These are phyloP conservation scores for Caenorhabditis angaria DNA, from an alignment of 2,888 invertebrate genomes.

Conservation along the genomic window DNA sequence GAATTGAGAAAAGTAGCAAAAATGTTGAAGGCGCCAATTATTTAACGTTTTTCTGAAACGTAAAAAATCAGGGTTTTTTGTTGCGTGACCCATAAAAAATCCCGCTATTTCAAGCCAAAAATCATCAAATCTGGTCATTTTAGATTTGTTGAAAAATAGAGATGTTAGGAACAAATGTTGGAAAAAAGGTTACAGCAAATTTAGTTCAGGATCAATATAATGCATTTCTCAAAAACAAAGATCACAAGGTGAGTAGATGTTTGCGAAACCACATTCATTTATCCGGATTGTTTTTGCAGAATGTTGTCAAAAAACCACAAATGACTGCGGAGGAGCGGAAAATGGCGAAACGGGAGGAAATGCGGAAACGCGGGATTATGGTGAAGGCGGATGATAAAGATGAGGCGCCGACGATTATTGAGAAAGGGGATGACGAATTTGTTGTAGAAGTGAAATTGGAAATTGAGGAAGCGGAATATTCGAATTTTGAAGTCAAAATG, in stretches of 20 bases:
- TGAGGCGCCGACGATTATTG: slow-evolving; percentile 39
- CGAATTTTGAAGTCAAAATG: no score
- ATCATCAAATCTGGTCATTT: background rate
- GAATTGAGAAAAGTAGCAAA: no score
- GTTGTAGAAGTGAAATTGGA: no score
- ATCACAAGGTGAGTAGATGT: background rate
- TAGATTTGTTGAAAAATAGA: background rate
- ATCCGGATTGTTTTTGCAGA: no score
- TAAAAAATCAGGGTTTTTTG: no score
- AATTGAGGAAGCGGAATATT: no score
- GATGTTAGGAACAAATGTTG: slow-evolving; percentile 7
- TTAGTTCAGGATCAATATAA: slow-evolving; percentile 47
- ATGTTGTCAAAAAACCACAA: slow-evolving; percentile 1
- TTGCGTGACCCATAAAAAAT: background rate
- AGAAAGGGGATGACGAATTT: slow-evolving; percentile 17
- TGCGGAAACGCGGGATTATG: slow-evolving; percentile 38
- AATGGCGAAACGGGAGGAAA: slow-evolving; percentile 33
- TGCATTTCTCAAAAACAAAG: slow-evolving; percentile 33
- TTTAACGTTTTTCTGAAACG: no score
- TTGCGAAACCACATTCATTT: no score
- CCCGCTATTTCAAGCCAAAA: background rate
- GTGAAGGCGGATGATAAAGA: slow-evolving; percentile 51
- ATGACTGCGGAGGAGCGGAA: slow-evolving; percentile 40
- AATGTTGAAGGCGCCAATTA: no score
- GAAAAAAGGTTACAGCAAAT: slow-evolving; percentile 45